Conservation (phyloP, 2,888 invertebrate genomes). For the Phalera bucephala region DNA sequence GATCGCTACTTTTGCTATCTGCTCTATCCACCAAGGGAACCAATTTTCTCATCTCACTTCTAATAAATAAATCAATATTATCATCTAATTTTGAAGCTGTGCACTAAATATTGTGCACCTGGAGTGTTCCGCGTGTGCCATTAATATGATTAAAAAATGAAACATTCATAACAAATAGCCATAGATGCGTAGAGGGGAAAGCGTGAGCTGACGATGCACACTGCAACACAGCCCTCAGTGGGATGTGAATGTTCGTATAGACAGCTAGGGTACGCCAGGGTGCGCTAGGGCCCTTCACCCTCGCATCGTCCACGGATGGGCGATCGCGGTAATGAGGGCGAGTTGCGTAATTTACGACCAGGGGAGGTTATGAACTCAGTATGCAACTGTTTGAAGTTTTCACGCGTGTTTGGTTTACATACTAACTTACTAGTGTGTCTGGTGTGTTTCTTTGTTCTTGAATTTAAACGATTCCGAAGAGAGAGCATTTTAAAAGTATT, state of each 20-base stretch:
- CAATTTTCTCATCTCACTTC: no score
- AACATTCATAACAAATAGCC: slow-evolving; percentile 33
- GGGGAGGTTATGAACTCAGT: slow-evolving; percentile 56
- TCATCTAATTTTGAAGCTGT: not conserved
- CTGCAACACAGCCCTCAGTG: slow-evolving; percentile 40
- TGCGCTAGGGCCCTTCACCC: slow-evolving; percentile 46
- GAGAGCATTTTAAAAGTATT: no score
- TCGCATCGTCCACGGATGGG: slow-evolving; percentile 69
- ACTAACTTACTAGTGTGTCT: slow-evolving; percentile 17
- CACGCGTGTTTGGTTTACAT: slow-evolving; percentile 62
- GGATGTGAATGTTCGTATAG: slow-evolving; percentile 38
- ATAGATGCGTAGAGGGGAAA: slow-evolving; percentile 20
- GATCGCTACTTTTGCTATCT: no score
- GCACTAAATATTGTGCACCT: not conserved
- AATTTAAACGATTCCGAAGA: no score
- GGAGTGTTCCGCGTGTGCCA: slow-evolving; percentile 8
- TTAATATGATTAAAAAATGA: slow-evolving; percentile 39
- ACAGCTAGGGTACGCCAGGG: slow-evolving; percentile 36
- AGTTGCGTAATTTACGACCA: slow-evolving; percentile 69
- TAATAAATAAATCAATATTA: not conserved
- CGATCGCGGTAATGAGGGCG: slow-evolving; percentile 74
- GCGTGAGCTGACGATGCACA: slow-evolving; percentile 35
- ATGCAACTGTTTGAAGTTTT: slow-evolving; percentile 78
- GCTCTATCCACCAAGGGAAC: no score
- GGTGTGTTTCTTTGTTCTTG: no score